These are phyloP conservation scores for Masticophis lateralis DNA, from an alignment of 2,797 vertebrate genomes.

Conservation along the genomic window DNA sequence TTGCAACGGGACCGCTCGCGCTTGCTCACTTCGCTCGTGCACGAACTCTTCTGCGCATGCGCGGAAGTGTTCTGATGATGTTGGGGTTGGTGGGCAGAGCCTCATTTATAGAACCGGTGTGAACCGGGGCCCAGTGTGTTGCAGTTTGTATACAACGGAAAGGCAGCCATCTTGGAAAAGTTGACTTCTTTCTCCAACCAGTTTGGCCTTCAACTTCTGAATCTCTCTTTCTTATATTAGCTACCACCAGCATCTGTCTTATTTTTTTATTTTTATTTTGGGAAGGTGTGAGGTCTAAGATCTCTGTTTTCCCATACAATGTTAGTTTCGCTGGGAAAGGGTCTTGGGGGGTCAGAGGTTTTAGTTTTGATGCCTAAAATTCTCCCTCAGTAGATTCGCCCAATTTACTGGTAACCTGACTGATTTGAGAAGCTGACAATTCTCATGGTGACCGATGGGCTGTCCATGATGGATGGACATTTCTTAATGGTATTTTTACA, in stretches of 20 bases:
- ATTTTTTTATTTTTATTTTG: neutral
- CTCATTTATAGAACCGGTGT: too few relatives aligned
- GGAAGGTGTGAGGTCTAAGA: neutral
- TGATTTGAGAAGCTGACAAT: neutral
- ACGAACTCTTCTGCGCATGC: too few relatives aligned
- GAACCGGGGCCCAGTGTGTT: neutral
- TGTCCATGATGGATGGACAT: neutral
- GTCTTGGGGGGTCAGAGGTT: neutral
- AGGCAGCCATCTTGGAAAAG: constrained; percentile 13
- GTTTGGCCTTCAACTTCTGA: constrained; percentile 42
- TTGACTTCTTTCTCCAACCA: constrained; percentile 25
- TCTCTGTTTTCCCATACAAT: constrained; percentile 30
- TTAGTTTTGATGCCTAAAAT: neutral
- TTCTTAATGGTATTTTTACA: neutral
- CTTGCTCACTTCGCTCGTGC: too few relatives aligned
- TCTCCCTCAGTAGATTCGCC: neutral
- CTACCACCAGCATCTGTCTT: constrained; percentile 24
- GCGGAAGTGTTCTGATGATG: too few relatives aligned
- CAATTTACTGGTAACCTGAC: neutral
- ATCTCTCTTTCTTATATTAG: constrained; percentile 39
- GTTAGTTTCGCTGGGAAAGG: neutral
- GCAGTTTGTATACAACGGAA: neutral
- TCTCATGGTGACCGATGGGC: neutral
- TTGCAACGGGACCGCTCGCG: too few relatives aligned
- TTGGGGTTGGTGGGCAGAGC: too few relatives aligned